A percentile compares a stretch with the other conserved stretches of the same genome.
Evolutionary conservation across 2,888 invertebrate genomes (phyloP).

Genomic region (Eupithecia insigniata): DNA sequence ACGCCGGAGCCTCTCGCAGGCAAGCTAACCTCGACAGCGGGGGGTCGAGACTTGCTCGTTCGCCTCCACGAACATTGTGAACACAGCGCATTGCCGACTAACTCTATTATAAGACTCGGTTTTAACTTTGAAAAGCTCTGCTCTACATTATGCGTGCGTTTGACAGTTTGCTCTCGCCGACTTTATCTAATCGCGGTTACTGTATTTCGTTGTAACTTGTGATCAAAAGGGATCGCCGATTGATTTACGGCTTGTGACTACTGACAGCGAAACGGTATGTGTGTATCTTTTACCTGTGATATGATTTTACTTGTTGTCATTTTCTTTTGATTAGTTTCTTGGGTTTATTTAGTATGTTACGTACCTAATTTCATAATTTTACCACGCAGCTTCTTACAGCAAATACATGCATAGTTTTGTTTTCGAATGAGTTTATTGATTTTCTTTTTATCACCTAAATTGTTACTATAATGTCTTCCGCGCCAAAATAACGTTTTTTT

Average conservation of each 20-base stretch:
- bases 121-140: constrained; percentile 72
- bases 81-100: constrained; percentile 61
- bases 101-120: constrained; percentile 66
- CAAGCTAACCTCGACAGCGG: constrained; percentile 80
- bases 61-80: constrained; percentile 53
- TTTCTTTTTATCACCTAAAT: not conserved
- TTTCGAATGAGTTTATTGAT: too few species aligned
- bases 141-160: constrained; percentile 67
- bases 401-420: not conserved
- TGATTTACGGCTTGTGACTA: constrained; percentile 66
- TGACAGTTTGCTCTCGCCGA: constrained; percentile 63
- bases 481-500: not conserved
- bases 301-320: constrained; percentile 57
- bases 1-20: constrained; percentile 78
- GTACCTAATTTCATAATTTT: not conserved
- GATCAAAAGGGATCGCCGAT: constrained; percentile 64
- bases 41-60: constrained; percentile 77
- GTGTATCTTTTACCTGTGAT: constrained; percentile 39
- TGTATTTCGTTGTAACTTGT: constrained; percentile 57
- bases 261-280: constrained; percentile 74
- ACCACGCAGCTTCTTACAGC: not conserved
- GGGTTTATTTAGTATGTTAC: not conserved
- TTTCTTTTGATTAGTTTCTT: constrained; percentile 20
- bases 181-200: constrained; percentile 64
- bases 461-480: not conserved